phyloP scores from a whole-genome alignment of 2,888 invertebrate genomes.

The Neelides folsomi region DNA sequence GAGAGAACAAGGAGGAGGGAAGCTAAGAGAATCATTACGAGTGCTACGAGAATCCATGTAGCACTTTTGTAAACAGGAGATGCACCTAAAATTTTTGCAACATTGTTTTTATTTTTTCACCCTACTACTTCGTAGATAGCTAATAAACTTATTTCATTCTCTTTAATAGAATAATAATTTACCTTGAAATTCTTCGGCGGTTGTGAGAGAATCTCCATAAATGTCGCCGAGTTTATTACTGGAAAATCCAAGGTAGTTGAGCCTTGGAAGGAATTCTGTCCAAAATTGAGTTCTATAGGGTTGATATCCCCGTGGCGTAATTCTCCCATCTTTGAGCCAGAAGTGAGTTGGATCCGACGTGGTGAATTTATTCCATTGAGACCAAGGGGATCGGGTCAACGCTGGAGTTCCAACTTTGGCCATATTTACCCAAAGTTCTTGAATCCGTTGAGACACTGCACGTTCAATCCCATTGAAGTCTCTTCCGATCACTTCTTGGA shows the following conservation, averaged over 20 bases:
- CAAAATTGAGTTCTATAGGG: conserved; percentile 37
- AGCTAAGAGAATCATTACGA: conserved; percentile 28
- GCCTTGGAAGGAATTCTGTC: conserved; percentile 39
- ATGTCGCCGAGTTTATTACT: conserved; percentile 15
- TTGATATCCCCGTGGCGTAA: conserved; percentile 37
- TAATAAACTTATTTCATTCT: too few relatives aligned
- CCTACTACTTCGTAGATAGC: too few relatives aligned
- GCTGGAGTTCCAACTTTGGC: conserved; percentile 19
- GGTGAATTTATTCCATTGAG: conserved; percentile 27
- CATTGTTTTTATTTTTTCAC: too few relatives aligned
- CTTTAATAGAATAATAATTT: too few relatives aligned
- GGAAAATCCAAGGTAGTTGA: conserved; percentile 30
- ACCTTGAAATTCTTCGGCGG: conserved; percentile 25
- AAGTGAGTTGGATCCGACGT: conserved; percentile 38
- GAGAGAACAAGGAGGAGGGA: conserved; percentile 29
- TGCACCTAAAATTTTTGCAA: conserved; percentile 16
- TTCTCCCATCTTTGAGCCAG: conserved; percentile 48
- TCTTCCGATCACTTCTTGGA: conserved; percentile 44
- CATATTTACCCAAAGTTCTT: conserved; percentile 30
- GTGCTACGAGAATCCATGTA: conserved; percentile 31
- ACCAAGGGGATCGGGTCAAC: conserved; percentile 21
- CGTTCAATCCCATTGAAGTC: conserved; percentile 47
- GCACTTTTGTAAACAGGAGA: conserved; percentile 30
- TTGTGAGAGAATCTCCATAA: conserved; percentile 20
- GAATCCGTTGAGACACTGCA: conserved; percentile 20